Evolutionary conservation across 2,888 invertebrate genomes (phyloP), one percentile per base, ranked within the genome.

Genomic region (Folsomia candida): DNA sequence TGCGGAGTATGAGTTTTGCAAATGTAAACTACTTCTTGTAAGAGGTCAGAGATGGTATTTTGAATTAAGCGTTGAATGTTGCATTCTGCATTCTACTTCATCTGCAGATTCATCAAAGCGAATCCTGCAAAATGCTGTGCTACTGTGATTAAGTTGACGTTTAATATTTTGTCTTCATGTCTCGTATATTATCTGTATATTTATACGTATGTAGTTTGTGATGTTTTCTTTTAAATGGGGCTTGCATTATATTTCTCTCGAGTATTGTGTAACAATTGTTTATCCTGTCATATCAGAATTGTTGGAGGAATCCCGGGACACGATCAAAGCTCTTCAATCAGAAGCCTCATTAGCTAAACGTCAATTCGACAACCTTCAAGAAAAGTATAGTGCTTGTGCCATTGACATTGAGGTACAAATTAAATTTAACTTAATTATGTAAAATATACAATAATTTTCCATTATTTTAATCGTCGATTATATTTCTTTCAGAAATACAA

Each of bases 21-120:
- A 68, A 25, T 78, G 77, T 75, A 79, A 79, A 69, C 71, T 77
- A 74, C 69, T 75, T 61, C 78, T 79, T 59, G 63, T 79, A 57
- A 75, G 74, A 79, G 79, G 79, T 79, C 78, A 76, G 77, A 71
- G 66, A 65, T 68, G 58, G 69, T 62, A 63, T 22, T 51, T 26
- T 64, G 24, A 64, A 51, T 51, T 20, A 51, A 51, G 11, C 51
- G 64, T 51, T 29, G 27, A 29, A 29, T 28, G 63, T 62, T 67
- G 51, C 14, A 18, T 37, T n/a, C n/a, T 37, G 37, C 37, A 37
- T 9, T 37, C 14, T 37, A 37, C 37, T 37, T 37, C 14, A 9
- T 37, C 37, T 37, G 37, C 37, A 9, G 37, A 37, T 37, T 37
- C 6, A 14, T 4, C 14, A 37, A 4, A 37, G 37, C 37, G 4